These are phyloP conservation scores for Mimas tiliae DNA, from an alignment of 2,888 invertebrate species.

Conservation along the genomic window DNA sequence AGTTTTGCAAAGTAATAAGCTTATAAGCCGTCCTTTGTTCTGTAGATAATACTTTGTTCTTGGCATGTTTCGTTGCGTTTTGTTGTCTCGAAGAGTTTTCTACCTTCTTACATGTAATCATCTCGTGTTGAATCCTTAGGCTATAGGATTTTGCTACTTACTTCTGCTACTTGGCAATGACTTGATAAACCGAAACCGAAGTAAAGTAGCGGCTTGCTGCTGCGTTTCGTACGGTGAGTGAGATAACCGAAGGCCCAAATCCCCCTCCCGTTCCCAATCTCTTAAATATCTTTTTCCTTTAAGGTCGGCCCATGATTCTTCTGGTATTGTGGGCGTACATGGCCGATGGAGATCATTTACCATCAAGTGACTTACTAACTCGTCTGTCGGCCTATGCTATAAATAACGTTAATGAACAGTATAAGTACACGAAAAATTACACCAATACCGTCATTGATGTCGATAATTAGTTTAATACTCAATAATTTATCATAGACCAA, in stretches of 20 bases:
- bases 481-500: background rate
- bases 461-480: conserved; percentile 2
- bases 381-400: too few relatives aligned
- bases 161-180: too few relatives aligned
- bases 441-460: background rate
- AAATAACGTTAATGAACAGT: background rate
- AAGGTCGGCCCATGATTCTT: too few relatives aligned
- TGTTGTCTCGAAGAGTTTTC: conserved; percentile 3
- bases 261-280: too few relatives aligned
- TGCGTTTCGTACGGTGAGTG: too few relatives aligned
- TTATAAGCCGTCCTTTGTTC: conserved; percentile 17
- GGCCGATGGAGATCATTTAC: too few relatives aligned
- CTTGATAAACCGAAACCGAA: too few relatives aligned
- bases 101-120: conserved; percentile 5
- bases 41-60: conserved; percentile 13
- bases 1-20: conserved; percentile 22
- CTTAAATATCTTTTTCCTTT: too few relatives aligned
- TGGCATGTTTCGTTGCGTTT: conserved; percentile 15
- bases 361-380: too few relatives aligned
- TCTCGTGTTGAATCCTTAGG: background rate
- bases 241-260: too few relatives aligned
- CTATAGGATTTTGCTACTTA: background rate
- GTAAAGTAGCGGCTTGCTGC: too few relatives aligned
- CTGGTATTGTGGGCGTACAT: too few relatives aligned
- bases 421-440: background rate